Evolutionary conservation across 2,797 vertebrate species (phyloP).

Genomic region (Phrynocephalus guinanensis): DNA sequence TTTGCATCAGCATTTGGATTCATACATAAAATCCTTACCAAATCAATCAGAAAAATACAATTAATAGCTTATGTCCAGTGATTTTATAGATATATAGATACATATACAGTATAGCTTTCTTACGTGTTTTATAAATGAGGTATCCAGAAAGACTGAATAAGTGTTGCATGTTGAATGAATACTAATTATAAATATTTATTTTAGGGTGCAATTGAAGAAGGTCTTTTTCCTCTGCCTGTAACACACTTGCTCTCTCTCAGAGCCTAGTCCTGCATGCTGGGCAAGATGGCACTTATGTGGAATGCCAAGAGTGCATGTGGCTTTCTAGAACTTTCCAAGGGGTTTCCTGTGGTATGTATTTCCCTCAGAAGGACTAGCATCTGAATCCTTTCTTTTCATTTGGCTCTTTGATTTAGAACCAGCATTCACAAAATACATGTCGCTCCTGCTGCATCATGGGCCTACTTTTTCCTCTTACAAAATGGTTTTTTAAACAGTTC

Average conservation of each 20-base stretch:
- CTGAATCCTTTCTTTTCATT: constrained; percentile 50
- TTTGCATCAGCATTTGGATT: no score
- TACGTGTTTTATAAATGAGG: no score
- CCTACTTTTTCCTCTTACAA: background rate
- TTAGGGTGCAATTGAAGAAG: constrained; percentile 75
- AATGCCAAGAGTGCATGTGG: constrained; percentile 80
- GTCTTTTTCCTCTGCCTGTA: constrained; percentile 55
- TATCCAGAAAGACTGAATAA: constrained; percentile 17
- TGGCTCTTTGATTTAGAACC: constrained; percentile 45
- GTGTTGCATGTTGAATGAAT: constrained; percentile 51
- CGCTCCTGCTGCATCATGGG: constrained; percentile 31
- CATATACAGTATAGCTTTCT: no score
- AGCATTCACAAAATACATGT: constrained; percentile 2
- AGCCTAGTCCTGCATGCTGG: constrained; percentile 68
- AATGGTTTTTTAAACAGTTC: background rate
- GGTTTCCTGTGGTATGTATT: constrained; percentile 76
- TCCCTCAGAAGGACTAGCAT: constrained; percentile 54
- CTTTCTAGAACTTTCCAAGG: constrained; percentile 75
- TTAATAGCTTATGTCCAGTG: no score
- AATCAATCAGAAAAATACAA: no score
- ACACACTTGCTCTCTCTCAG: constrained; percentile 63
- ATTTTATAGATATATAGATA: no score
- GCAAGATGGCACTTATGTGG: constrained; percentile 75
- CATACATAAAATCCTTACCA: no score
- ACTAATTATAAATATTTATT: constrained; percentile 72